Conservation (phyloP, 2,113 vertebrate genomes). For the Lepisosteus oculatus region DNA sequence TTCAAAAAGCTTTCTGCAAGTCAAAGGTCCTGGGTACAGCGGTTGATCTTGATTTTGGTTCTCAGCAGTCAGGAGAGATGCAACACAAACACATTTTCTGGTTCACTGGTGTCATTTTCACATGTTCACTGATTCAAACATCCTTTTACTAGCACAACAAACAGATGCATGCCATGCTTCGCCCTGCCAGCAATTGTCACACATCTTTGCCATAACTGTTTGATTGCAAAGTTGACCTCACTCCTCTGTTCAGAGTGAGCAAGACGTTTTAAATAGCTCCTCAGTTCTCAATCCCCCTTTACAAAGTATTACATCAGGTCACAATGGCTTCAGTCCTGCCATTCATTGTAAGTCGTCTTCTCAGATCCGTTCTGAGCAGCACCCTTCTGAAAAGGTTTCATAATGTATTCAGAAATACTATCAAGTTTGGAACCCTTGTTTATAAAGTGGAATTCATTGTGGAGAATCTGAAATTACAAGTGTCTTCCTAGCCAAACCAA, state of each 20-base stretch:
- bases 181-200: conserved; percentile 69
- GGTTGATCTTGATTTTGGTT: conserved; percentile 68
- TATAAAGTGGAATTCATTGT: conserved; percentile 81
- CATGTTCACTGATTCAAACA: conserved; percentile 78
- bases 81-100: conserved; percentile 79
- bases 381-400: conserved; percentile 74
- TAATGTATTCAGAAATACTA: conserved; percentile 83
- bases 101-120: conserved; percentile 76
- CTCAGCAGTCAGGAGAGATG: conserved; percentile 68
- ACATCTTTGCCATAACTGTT: conserved; percentile 74
- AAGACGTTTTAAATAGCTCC: conserved; percentile 70
- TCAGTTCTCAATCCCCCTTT: conserved; percentile 70
- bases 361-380: conserved; percentile 73
- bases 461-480: conserved; percentile 76
- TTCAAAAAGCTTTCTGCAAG: conserved; percentile 13
- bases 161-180: conserved; percentile 76
- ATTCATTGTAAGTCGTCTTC: conserved; percentile 78
- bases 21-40: conserved; percentile 66
- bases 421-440: conserved; percentile 85
- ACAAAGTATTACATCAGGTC: conserved; percentile 80
- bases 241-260: conserved; percentile 68
- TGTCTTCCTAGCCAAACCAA: conserved; percentile 81
- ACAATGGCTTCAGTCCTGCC: conserved; percentile 72
- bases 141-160: conserved; percentile 77
- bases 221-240: conserved; percentile 76